Evolutionary conservation across 2,113 vertebrate genomes (phyloP).

Genomic region (Pelusios castaneus): DNA sequence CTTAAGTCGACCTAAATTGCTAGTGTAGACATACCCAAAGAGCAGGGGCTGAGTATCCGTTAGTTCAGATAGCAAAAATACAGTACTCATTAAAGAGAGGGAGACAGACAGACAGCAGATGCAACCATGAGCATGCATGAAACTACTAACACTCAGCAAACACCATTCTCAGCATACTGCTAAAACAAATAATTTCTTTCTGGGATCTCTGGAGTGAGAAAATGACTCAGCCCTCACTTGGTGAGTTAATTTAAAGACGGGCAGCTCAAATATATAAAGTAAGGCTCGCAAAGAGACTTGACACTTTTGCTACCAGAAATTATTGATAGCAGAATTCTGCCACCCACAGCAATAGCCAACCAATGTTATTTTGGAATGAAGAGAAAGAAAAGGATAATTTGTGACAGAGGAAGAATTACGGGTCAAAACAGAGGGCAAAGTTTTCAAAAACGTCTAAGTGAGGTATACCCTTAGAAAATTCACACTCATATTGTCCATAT

Average conservation of each 20-base stretch:
- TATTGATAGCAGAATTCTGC: neutral
- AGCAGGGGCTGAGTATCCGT: neutral
- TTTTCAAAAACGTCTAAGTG: neutral
- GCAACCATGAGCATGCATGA: neutral
- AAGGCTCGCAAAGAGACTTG: neutral
- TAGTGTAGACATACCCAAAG: no score
- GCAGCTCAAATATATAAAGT: neutral
- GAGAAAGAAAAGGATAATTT: neutral
- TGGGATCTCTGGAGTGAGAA: neutral
- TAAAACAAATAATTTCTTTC: neutral
- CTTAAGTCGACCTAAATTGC: no score
- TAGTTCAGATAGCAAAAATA: neutral
- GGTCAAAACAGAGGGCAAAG: neutral
- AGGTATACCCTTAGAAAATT: neutral
- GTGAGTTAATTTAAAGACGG: neutral
- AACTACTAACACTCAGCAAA: neutral
- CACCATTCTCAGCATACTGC: neutral
- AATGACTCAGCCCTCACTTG: neutral
- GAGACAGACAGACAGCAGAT: neutral
- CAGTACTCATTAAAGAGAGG: neutral
- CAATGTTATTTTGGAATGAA: neutral
- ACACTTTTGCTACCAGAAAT: neutral
- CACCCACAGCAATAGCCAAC: neutral
- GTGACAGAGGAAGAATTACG: neutral
- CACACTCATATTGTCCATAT: neutral